Base-by-base conservation (phyloP, 2,113 vertebrate species). In the Cyphomyrus discorhynchus region DNA sequence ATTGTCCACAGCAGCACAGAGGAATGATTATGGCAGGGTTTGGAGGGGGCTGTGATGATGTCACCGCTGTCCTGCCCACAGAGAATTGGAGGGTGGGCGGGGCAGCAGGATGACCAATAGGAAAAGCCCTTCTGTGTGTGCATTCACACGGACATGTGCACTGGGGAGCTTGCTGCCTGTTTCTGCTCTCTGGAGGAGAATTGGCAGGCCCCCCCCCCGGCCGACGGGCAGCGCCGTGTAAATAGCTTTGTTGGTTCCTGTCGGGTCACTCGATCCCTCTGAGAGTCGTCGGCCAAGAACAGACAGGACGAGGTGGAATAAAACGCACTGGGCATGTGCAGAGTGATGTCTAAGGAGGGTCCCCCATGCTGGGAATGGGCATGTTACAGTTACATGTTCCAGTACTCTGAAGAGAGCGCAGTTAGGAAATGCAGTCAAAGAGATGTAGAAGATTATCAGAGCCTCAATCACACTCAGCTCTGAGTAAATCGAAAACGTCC, bases 1-100 rank as follows among this genome's bases (percentile, higher is more conserved):
- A 93, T 96, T 96, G 95, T 95, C 91, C 74, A 88, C 90, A 89
- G 91, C 89, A 91, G 90, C 91, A 95, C 94, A 95, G 94, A 95
- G 93, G 92, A 89, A 82, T 93, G 92, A 93, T 95, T 95, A 95
- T 93, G 92, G 92, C 62, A 90, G 88, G 87, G 91, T 56, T 92
- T 89, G 91, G 92, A 92, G 91, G 90, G 90, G 70, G 87, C 50
- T 31, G 24, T n/a, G 80, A 53, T 83, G 90, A 88, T 87, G 19
- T 58, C 50, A 24, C 74, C 35, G 5, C 21, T 24, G 46, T 82
- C 46, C 47, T 58, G 66, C 85, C 66, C 85, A 87, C 89, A 45
- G 88, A 89, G 88, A 42, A 90, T 89, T 88, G 62, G 88, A 85
- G 77, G 82, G 87, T 58, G 86, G 52, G 77, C 27, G 9, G 58